Evolutionary conservation across 2,113 vertebrate species (phyloP), one percentile per base, ranked within the genome.

Genomic region (Phodopus roborovskii): DNA sequence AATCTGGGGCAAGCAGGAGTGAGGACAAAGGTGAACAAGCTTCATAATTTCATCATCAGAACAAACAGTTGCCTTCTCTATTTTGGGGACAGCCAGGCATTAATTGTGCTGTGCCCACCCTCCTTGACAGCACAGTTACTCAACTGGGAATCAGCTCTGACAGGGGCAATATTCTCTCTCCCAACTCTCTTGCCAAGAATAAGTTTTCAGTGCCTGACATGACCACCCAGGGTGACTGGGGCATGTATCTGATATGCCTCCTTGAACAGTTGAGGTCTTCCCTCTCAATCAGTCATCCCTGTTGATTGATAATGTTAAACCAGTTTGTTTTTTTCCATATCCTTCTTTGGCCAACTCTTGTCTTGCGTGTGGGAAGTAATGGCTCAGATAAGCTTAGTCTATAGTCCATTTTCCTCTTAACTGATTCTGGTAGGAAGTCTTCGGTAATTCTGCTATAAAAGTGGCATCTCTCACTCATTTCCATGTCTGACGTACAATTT

Each of bases 121-220:
- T 81, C 93, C 68, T 92, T 88, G 79, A 92, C 30, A 42, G 50
- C n/a, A 48, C 1, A 7, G 42, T 82, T 81, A 48, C 4, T 6
- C 19, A 53, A 42, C 3, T 48, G 22, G 70, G 71, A 39, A 28
- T 87, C 33, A 87, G n/a, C 8, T 7, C 39, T 42, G 77, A 45
- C 48, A 74, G 5, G 11, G 16, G 10, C 56, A 64, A 42, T 22
- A 42, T 22, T 86, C 73, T 93, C 64, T 94, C 81, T 79, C 84
- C 82, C 68, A 95, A 28, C 22, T 30, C 48, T 33, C 24, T 95
- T 94, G 77, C 88, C 95, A 91, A 94, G 77, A 96, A 78, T 78
- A 91, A 78, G 81, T 94, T 90, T 83, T 62, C 11, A 92, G 82
- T 82, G 81, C 73, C 50, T 88, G 82, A 62, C 16, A 66, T 87